These are phyloP conservation scores for Drosophila carrolli DNA, from an alignment of 1,140 invertebrate genomes.

Conservation along the genomic window DNA sequence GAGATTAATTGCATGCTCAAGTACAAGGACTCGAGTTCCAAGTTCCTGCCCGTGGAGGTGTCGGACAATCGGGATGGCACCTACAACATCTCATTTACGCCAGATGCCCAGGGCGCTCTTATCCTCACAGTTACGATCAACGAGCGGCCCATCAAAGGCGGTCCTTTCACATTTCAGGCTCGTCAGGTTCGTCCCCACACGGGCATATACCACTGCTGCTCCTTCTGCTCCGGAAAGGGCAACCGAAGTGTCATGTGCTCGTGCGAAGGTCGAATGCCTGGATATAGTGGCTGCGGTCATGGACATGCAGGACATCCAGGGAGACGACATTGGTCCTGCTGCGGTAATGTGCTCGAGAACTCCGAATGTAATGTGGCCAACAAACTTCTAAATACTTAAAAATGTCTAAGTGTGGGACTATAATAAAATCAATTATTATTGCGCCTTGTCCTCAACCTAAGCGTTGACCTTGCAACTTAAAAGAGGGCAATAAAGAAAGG, in stretches of 20 bases:
- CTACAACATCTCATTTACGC: conserved; percentile 87
- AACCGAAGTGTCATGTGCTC: conserved; percentile 89
- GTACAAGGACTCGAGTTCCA: conserved; percentile 81
- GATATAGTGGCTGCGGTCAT: conserved; percentile 92
- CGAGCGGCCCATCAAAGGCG: conserved; percentile 88
- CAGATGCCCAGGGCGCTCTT: conserved; percentile 87
- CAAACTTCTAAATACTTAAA: conserved; percentile 60
- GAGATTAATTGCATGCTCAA: conserved; percentile 84
- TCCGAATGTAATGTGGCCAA: conserved; percentile 85
- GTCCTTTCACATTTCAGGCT: conserved; percentile 87
- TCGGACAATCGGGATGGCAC: conserved; percentile 87
- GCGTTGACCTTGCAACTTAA: not conserved
- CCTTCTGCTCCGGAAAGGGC: conserved; percentile 92
- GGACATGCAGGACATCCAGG: conserved; percentile 92
- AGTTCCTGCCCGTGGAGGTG: conserved; percentile 85
- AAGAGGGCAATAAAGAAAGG: not conserved
- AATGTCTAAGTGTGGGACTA: too few relatives aligned
- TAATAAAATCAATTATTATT: too few relatives aligned
- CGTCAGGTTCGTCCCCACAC: conserved; percentile 87
- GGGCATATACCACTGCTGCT: conserved; percentile 91
- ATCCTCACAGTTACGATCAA: conserved; percentile 87
- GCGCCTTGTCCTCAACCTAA: not conserved
- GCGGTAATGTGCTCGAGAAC: conserved; percentile 87
- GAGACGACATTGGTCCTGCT: conserved; percentile 92
- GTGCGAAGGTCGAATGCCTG: conserved; percentile 89